These are phyloP conservation scores for Bettongia penicillata DNA, from an alignment of 2,113 vertebrate genomes.

Conservation along the genomic window DNA sequence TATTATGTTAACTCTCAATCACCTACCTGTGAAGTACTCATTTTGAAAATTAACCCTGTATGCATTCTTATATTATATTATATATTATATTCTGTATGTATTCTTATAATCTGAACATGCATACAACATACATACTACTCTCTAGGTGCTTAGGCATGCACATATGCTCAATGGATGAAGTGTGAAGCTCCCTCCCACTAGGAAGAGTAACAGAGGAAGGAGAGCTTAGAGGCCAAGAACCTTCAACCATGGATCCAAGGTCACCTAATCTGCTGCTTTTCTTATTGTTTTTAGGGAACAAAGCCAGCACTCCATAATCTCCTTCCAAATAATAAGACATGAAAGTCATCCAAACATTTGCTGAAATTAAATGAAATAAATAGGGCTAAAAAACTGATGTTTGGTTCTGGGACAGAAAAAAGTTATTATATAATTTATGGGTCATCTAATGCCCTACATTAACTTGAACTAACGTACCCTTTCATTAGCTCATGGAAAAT, in stretches of 20 bases:
- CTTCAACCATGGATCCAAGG: neutral
- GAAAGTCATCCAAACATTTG: neutral
- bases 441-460: conserved; percentile 4
- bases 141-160: neutral
- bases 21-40: neutral
- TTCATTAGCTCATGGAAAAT: neutral
- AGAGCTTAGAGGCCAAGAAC: neutral
- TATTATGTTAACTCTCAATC: neutral
- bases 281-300: neutral
- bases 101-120: neutral
- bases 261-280: neutral
- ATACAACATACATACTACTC: neutral
- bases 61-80: conserved; percentile 6
- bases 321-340: neutral
- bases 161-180: neutral
- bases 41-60: neutral
- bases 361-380: neutral
- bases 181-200: neutral
- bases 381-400: neutral
- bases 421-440: conserved; percentile 11
- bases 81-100: no score
- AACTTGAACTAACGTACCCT: conserved; percentile 34
- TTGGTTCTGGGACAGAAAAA: conserved; percentile 25
- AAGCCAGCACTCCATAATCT: neutral
- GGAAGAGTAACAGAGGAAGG: neutral